Evolutionary conservation across 2,888 invertebrate genomes (phyloP).

Genomic region (Drosophila longiperda): DNA sequence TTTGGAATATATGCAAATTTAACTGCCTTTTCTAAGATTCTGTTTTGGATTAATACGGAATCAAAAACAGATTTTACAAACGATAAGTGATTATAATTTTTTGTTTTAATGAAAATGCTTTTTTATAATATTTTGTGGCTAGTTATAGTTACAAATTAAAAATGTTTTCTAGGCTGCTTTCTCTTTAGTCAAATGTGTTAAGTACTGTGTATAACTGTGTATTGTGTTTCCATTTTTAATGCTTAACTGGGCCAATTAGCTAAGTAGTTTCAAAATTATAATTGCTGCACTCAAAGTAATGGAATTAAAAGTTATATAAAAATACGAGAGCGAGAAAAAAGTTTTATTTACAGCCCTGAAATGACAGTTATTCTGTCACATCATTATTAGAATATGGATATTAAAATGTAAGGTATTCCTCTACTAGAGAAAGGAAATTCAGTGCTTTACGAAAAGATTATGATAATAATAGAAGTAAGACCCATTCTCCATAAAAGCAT

Average conservation of each 20-base stretch:
- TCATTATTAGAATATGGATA: neutral
- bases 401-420: slow-evolving; percentile 14
- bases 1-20: neutral
- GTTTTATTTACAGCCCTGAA: neutral
- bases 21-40: neutral
- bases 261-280: slow-evolving; percentile 19
- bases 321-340: neutral
- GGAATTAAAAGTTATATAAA: neutral
- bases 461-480: neutral
- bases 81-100: neutral
- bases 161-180: neutral
- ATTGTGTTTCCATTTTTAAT: neutral
- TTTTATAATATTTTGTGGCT: neutral
- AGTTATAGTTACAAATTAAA: neutral
- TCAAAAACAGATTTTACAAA: neutral
- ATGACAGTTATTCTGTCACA: neutral
- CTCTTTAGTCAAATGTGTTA: neutral
- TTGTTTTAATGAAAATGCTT: neutral
- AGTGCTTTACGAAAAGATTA: slow-evolving; percentile 22
- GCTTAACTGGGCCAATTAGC: slow-evolving; percentile 10
- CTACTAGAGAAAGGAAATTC: slow-evolving; percentile 19
- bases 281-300: slow-evolving; percentile 1
- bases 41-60: neutral
- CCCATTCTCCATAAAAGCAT: slow-evolving; percentile 21
- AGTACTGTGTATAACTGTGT: neutral